These are phyloP conservation scores for Rhingia campestris DNA, from an alignment of 2,888 invertebrate species.

Conservation along the genomic window DNA sequence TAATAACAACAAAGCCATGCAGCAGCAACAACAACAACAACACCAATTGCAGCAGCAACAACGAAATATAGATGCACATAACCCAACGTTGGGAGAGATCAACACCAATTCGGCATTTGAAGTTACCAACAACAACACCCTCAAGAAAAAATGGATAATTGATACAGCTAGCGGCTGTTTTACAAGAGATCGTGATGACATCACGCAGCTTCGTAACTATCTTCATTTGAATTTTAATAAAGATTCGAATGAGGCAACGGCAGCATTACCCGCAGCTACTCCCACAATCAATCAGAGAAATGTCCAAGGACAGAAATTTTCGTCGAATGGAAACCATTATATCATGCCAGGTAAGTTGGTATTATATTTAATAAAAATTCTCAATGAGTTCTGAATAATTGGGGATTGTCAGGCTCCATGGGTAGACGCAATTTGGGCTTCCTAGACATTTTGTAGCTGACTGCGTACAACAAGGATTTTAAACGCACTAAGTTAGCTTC, in stretches of 20 bases:
- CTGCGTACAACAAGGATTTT: too few relatives aligned
- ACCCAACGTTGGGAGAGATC: conserved; percentile 61
- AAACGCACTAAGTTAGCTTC: too few relatives aligned
- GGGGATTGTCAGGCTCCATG: too few relatives aligned
- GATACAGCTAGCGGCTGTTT: conserved; percentile 37
- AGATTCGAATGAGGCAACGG: conserved; percentile 58
- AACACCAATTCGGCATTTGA: conserved; percentile 64
- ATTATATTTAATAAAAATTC: too few relatives aligned
- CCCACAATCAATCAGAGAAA: conserved; percentile 34
- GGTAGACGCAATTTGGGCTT: too few relatives aligned
- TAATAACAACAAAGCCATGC: conserved; percentile 45
- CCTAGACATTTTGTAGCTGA: too few relatives aligned
- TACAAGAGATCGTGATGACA: conserved; percentile 84
- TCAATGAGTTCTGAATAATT: too few relatives aligned
- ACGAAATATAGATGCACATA: conserved; percentile 67
- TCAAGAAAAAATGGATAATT: conserved; percentile 53
- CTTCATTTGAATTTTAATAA: conserved; percentile 75
- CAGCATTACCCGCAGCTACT: conserved; percentile 23
- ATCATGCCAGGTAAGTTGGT: conserved; percentile 55
- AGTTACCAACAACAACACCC: conserved; percentile 6
- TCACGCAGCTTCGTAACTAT: conserved; percentile 88
- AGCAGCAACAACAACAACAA: conserved; percentile 51
- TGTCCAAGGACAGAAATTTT: conserved; percentile 46
- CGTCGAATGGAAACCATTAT: conserved; percentile 61
- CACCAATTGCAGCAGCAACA: conserved; percentile 50